A percentile compares a stretch with the other conserved stretches of the same genome.
Evolutionary conservation across 2,888 invertebrate species (phyloP).

Genomic region (Hyppa rectilinea): DNA sequence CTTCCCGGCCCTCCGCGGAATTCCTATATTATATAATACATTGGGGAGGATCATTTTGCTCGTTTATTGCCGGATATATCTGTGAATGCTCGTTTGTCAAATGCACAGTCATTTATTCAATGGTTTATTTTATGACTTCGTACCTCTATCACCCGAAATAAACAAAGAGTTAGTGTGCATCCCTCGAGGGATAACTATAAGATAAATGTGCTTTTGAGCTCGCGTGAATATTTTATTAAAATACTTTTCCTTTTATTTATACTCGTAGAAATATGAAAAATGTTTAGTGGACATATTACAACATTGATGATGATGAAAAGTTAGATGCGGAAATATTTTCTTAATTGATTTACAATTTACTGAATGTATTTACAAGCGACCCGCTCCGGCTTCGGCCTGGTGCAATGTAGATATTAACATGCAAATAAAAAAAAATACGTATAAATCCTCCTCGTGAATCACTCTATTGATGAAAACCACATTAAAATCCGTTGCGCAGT

Average conservation of each 20-base stretch:
- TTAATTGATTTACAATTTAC: not conserved
- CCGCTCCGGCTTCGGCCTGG: no score
- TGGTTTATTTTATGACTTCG: slow-evolving; percentile 77
- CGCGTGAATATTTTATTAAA: slow-evolving; percentile 63
- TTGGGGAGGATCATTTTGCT: slow-evolving; percentile 88
- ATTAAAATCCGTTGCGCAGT: no score
- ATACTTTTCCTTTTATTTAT: slow-evolving; percentile 51
- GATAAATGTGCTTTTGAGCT: slow-evolving; percentile 68
- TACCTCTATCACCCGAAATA: slow-evolving; percentile 69
- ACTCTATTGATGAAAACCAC: no score
- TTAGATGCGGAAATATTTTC: not conserved
- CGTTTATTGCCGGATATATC: slow-evolving; percentile 88
- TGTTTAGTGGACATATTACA: not conserved
- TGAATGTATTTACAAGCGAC: no score
- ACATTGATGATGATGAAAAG: not conserved
- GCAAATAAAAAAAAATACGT: no score
- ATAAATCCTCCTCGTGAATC: no score
- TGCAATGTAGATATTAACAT: no score
- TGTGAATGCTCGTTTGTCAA: slow-evolving; percentile 90
- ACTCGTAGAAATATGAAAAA: slow-evolving; percentile 17
- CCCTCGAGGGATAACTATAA: slow-evolving; percentile 61
- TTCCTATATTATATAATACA: slow-evolving; percentile 88
- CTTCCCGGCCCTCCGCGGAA: slow-evolving; percentile 83
- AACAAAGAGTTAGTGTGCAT: slow-evolving; percentile 69
- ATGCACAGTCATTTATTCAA: slow-evolving; percentile 90